These are phyloP conservation scores for Philhelius pedissequus DNA, from an alignment of 2,888 invertebrate genomes.

Conservation along the genomic window DNA sequence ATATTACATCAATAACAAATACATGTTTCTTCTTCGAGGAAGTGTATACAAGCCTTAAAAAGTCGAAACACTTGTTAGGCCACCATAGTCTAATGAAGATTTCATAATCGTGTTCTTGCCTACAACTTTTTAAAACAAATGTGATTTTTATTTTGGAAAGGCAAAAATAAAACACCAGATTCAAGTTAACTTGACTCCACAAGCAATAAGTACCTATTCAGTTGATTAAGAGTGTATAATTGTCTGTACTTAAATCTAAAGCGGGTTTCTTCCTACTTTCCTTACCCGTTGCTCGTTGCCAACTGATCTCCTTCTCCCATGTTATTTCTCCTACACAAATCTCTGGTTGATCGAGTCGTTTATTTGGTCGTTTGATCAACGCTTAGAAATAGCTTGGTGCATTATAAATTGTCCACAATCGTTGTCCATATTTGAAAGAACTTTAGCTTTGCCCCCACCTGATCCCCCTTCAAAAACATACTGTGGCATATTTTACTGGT, in stretches of 20 bases:
- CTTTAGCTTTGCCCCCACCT: background rate
- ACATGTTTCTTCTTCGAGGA: no score
- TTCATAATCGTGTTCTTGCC: no score
- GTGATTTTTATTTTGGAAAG: no score
- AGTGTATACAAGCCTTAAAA: no score
- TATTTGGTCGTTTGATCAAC: conserved; percentile 32
- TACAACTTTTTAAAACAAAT: no score
- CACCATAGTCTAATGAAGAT: no score
- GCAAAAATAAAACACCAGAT: no score
- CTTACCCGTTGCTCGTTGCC: conserved; percentile 7
- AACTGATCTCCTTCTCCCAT: conserved; percentile 1
- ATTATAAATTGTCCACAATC: conserved; percentile 44
- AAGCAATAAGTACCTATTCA: background rate
- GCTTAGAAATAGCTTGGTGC: conserved; percentile 15
- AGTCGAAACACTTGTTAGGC: no score
- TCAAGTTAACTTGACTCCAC: no score
- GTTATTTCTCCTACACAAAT: conserved; percentile 46
- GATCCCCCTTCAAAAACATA: background rate
- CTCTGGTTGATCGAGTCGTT: conserved; percentile 29
- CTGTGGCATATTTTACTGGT: conserved; percentile 12
- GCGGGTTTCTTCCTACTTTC: conserved; percentile 26
- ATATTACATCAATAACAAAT: no score
- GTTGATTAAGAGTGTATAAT: background rate
- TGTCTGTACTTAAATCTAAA: conserved; percentile 4
- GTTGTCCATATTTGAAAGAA: conserved; percentile 50